Evolutionary conservation across 1,140 invertebrate species (phyloP).

Genomic region (Drosophila melanica): DNA sequence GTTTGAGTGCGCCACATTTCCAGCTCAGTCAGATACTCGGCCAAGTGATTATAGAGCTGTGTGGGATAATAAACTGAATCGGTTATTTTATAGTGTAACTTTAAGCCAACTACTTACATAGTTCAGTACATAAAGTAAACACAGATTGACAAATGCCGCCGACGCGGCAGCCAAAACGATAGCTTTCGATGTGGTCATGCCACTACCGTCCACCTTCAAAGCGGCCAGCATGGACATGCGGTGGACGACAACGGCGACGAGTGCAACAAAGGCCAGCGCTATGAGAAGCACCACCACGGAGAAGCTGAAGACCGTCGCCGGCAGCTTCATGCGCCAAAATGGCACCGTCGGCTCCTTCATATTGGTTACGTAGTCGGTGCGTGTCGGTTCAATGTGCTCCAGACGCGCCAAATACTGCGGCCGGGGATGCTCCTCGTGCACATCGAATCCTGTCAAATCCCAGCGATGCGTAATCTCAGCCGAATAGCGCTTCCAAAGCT

Average conservation of each 20-base stretch:
- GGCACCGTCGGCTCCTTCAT: constrained; percentile 92
- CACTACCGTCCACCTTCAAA: constrained; percentile 86
- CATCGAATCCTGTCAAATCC: constrained; percentile 94
- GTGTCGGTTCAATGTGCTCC: constrained; percentile 88
- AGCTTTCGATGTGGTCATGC: constrained; percentile 89
- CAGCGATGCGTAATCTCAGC: constrained; percentile 95
- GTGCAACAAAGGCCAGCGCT: constrained; percentile 91
- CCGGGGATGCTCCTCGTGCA: constrained; percentile 94
- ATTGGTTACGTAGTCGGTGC: constrained; percentile 89
- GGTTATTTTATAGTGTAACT: neutral
- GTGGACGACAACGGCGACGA: constrained; percentile 96
- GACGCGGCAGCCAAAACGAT: constrained; percentile 93
- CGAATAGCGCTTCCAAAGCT: constrained; percentile 97
- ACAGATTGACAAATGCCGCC: constrained; percentile 93
- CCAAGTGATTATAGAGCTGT: constrained; percentile 94
- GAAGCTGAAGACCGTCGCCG: constrained; percentile 92
- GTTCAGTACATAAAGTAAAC: constrained; percentile 94
- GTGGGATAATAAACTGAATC: neutral
- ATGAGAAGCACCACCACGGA: constrained; percentile 93
- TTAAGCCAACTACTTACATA: constrained; percentile 86
- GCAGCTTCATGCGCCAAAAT: constrained; percentile 94
- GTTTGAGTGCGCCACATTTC: constrained; percentile 97
- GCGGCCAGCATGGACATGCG: constrained; percentile 94
- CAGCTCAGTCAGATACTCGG: constrained; percentile 96
- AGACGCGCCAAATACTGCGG: constrained; percentile 91